Evolutionary conservation across 1,140 invertebrate species (phyloP).

Genomic region (Magallana angulata): DNA sequence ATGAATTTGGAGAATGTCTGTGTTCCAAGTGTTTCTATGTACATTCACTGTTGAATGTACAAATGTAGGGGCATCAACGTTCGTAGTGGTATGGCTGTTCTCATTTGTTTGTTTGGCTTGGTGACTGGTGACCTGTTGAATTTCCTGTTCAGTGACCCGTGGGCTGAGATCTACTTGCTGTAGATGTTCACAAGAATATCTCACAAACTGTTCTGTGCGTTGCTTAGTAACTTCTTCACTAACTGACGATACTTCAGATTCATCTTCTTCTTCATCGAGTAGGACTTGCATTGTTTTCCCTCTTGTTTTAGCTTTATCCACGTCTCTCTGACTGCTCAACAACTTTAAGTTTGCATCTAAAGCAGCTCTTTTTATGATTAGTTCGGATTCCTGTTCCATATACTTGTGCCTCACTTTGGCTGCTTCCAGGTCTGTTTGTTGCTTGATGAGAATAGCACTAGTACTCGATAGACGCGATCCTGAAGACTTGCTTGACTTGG

Average conservation of each 20-base stretch:
- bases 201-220: no score
- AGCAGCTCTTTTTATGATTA: slow-evolving; percentile 27
- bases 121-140: no score
- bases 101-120: no score
- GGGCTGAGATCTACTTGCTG: no score
- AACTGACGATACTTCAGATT: no score
- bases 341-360: slow-evolving; percentile 18
- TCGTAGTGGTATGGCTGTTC: no score
- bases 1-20: no score
- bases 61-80: no score
- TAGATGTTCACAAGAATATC: no score
- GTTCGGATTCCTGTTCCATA: slow-evolving; percentile 18
- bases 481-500: not conserved
- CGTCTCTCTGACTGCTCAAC: slow-evolving; percentile 6
- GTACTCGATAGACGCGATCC: not conserved
- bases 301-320: slow-evolving; percentile 40
- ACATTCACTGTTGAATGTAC: no score
- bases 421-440: slow-evolving; percentile 41
- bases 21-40: not conserved
- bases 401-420: slow-evolving; percentile 33
- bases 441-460: not conserved
- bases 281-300: slow-evolving; percentile 1
- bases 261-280: not conserved
- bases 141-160: no score
- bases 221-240: no score